These are phyloP conservation scores for Macaria liturata DNA, from an alignment of 2,888 invertebrate species.

Conservation along the genomic window DNA sequence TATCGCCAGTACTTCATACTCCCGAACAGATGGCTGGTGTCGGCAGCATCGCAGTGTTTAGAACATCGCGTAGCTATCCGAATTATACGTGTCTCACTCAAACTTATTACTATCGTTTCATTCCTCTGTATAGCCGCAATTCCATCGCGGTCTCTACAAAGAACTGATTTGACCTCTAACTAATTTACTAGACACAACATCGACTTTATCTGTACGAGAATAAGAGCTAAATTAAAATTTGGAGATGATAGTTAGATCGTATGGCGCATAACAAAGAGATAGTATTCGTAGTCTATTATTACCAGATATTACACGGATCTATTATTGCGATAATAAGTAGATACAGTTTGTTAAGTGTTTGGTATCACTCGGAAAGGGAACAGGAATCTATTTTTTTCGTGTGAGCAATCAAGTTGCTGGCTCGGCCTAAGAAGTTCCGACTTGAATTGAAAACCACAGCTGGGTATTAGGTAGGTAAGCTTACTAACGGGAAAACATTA, in stretches of 20 bases:
- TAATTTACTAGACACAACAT: constrained; percentile 9
- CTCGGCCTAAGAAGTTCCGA: too few species aligned
- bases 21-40: too few species aligned
- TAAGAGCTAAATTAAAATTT: constrained; percentile 11
- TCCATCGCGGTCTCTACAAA: constrained; percentile 53
- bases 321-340: constrained; percentile 50
- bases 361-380: constrained; percentile 13
- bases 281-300: constrained; percentile 45
- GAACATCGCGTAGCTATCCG: too few species aligned
- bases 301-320: constrained; percentile 47
- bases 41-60: too few species aligned
- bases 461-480: too few species aligned
- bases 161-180: constrained; percentile 9
- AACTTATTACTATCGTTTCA: constrained; percentile 41
- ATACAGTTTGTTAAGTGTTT: constrained; percentile 38
- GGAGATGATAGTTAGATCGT: neutral
- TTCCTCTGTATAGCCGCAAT: constrained; percentile 44
- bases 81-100: constrained; percentile 40
- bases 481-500: too few species aligned
- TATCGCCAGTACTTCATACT: too few species aligned
- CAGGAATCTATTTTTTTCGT: neutral
- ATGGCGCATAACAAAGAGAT: constrained; percentile 31
- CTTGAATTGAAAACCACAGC: too few species aligned
- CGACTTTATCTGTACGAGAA: neutral
- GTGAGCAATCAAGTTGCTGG: too few species aligned